These are phyloP conservation scores for Sclerodermus sp. DNA, from an alignment of 2,888 invertebrate genomes.

Conservation along the genomic window DNA sequence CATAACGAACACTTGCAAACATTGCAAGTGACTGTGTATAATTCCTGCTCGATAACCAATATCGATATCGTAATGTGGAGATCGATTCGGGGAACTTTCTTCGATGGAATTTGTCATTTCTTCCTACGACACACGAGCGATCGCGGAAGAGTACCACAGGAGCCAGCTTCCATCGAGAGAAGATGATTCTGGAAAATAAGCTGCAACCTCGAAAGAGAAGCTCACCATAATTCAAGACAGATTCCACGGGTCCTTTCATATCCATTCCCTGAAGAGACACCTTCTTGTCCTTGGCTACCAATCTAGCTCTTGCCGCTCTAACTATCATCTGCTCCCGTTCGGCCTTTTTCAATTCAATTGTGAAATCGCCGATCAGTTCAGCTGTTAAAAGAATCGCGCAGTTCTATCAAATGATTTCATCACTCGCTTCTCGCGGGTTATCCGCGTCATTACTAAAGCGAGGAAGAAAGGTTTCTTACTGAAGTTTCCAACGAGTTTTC, in stretches of 20 bases:
- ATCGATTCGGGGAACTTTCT: slow-evolving; percentile 24
- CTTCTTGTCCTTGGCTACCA: slow-evolving; percentile 36
- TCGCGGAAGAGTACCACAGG: slow-evolving; percentile 17
- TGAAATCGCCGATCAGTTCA: slow-evolving; percentile 49
- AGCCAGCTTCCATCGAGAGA: too few relatives aligned
- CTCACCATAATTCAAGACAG: slow-evolving; percentile 46
- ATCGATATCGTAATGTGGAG: slow-evolving; percentile 8
- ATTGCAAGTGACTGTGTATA: not conserved
- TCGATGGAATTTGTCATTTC: slow-evolving; percentile 24
- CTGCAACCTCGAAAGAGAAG: too few relatives aligned
- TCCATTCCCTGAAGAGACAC: slow-evolving; percentile 49
- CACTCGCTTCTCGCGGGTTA: not conserved
- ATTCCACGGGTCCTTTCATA: slow-evolving; percentile 43
- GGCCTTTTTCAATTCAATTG: slow-evolving; percentile 48
- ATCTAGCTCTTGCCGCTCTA: slow-evolving; percentile 48
- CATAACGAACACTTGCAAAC: slow-evolving; percentile 4
- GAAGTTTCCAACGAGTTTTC: slow-evolving; percentile 46
- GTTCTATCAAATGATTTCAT: not conserved
- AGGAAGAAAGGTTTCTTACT: slow-evolving; percentile 38
- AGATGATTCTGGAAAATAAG: too few relatives aligned
- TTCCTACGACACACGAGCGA: slow-evolving; percentile 15
- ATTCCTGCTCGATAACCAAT: slow-evolving; percentile 6
- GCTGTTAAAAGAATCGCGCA: slow-evolving; percentile 26
- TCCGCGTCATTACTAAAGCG: not conserved
- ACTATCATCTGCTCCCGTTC: slow-evolving; percentile 43